Conservation (phyloP, 2,113 vertebrate genomes). For the Megaceryle maxima region DNA sequence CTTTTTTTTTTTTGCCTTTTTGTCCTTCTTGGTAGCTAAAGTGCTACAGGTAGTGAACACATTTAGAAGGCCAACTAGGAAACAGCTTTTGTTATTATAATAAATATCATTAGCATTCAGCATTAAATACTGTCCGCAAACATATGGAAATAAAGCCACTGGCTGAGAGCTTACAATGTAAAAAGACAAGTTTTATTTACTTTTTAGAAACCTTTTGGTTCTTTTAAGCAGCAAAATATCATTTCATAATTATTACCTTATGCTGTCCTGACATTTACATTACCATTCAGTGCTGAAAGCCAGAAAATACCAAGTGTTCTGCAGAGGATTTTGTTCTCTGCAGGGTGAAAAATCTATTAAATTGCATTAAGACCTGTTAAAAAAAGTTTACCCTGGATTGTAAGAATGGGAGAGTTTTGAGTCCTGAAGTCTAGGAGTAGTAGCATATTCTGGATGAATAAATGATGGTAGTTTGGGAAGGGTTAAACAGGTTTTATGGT, state of each 20-base stretch:
- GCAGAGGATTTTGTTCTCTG: slow-evolving; percentile 52
- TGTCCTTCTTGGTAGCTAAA: not conserved
- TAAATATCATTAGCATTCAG: slow-evolving; percentile 1
- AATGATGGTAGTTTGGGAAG: not conserved
- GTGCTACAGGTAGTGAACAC: not conserved
- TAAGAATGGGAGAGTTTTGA: not conserved
- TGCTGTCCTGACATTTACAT: slow-evolving; percentile 63
- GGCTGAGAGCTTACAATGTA: not conserved
- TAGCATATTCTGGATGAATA: not conserved
- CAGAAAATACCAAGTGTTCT: slow-evolving; percentile 69
- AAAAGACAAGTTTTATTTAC: slow-evolving; percentile 51
- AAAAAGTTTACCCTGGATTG: not conserved
- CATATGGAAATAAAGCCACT: not conserved
- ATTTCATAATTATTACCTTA: slow-evolving; percentile 66
- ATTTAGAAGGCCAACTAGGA: not conserved
- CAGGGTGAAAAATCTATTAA: slow-evolving; percentile 44
- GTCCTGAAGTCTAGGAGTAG: not conserved
- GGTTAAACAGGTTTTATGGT: not conserved
- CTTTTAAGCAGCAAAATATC: slow-evolving; percentile 57
- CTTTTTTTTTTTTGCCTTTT: not conserved
- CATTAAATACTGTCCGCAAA: slow-evolving; percentile 29
- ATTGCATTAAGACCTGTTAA: not conserved
- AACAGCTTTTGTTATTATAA: slow-evolving; percentile 20
- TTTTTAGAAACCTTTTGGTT: slow-evolving; percentile 44
- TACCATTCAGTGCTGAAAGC: slow-evolving; percentile 49